A percentile compares a stretch with the other conserved stretches of the same genome.
These are phyloP conservation scores for Dermatemys mawii DNA, from an alignment of 2,113 vertebrate genomes.

Conservation along the genomic window DNA sequence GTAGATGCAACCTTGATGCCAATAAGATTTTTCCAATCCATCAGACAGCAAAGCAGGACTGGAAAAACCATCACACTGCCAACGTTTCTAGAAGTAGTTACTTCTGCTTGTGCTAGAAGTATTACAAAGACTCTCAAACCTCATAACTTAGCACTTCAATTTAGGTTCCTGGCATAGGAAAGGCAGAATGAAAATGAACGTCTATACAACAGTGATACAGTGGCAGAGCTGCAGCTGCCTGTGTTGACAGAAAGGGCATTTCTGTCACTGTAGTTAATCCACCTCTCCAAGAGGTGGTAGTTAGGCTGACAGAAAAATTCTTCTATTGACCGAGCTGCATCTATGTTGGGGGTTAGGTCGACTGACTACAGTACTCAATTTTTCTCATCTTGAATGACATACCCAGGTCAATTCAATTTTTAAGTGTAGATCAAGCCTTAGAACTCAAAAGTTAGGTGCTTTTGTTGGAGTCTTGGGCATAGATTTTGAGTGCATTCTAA, in stretches of 20 bases:
- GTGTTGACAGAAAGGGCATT: background rate
- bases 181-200: background rate
- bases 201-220: background rate
- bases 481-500: background rate
- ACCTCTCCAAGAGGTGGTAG: background rate
- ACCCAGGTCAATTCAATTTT: background rate
- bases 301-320: background rate
- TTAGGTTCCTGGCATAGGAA: background rate
- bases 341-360: background rate
- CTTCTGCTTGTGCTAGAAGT: background rate
- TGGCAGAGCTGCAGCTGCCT: too few species aligned
- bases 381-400: background rate
- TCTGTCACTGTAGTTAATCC: background rate
- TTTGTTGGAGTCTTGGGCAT: background rate
- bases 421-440: background rate
- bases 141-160: background rate
- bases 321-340: background rate
- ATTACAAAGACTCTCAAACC: background rate
- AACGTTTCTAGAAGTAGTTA: background rate
- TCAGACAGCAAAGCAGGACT: slow-evolving; percentile 40
- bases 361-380: background rate
- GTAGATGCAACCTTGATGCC: background rate
- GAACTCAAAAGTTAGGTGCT: background rate
- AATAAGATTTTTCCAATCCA: slow-evolving; percentile 15
- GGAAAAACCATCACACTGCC: background rate